Evolutionary conservation across 2,797 vertebrate genomes (phyloP).

Genomic region (Pipistrellus pipistrellus): DNA sequence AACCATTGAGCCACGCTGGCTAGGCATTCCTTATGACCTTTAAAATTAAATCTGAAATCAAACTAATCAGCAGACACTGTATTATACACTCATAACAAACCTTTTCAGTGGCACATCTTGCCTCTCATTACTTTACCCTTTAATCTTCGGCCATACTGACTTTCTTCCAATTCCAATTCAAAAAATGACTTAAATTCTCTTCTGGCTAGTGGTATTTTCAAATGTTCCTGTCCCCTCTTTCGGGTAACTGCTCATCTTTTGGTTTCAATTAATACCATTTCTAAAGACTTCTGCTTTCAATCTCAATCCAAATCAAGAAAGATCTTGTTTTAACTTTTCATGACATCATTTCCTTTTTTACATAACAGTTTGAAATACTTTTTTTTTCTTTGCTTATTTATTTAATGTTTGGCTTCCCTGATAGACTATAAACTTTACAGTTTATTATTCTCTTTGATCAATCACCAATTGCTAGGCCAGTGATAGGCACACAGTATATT

Average conservation of each 20-base stretch:
- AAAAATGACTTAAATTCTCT: neutral
- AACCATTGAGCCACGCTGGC: too few species aligned
- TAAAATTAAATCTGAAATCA: neutral
- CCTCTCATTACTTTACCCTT: neutral
- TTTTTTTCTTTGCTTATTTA: neutral
- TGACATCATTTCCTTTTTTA: neutral
- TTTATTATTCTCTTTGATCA: neutral
- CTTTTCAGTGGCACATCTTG: neutral
- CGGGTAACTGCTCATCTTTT: neutral
- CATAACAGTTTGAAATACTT: neutral
- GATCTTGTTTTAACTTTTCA: neutral
- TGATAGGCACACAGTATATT: neutral
- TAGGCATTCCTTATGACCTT: neutral
- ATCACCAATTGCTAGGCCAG: neutral
- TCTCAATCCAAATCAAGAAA: neutral
- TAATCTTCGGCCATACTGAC: neutral
- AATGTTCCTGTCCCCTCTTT: neutral
- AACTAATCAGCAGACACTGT: neutral
- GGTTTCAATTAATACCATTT: neutral
- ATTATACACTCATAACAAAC: accelerated
- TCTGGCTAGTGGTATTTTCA: neutral
- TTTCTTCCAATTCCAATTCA: neutral
- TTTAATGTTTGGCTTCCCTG: neutral
- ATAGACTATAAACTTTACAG: neutral
- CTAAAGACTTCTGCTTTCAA: slow-evolving; percentile 10